Evolutionary conservation across 1,140 invertebrate genomes (phyloP), one percentile per base, ranked within the genome.

Genomic region (Leptinotarsa defecta): DNA sequence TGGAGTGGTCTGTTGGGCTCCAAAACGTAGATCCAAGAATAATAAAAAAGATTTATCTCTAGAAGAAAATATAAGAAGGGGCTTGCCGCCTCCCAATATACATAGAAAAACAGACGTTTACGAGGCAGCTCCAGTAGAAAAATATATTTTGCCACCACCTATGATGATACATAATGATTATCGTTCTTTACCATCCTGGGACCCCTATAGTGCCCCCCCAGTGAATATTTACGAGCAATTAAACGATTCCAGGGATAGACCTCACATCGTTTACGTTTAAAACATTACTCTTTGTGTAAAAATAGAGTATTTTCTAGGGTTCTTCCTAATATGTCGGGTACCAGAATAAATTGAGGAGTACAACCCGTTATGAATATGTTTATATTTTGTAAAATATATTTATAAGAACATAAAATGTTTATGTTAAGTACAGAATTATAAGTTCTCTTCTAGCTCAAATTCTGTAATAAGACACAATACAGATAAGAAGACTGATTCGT

Each of bases 241-340:
- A 75, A 88, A 88, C n/a, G 87, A 88, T 74, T 87, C 88, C 82
- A 87, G 87, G 48, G 89, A 89, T 80, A 88, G 89, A 83, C 89
- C 89, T 68, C 89, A 90, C 83, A 90, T 90, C 87, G 89, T 90
- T 83, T 90, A 90, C 81, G 89, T 90, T 77, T 90, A 89, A 80
- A 64, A 43, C 17, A 63, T 24, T 72, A 15, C 48, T 24, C n/a
- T 19, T 72, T 72, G 68, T 70, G 68, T 70, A 70, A 70, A 49
- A 57, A 43, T n/a, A 68, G 17, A 70, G 68, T 70, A 48, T 70
- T 70, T 70, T 70, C 27, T 57, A 75, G 73, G 72, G 76, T 77
- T 77, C 76, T 77, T 77, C 76, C 76, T 77, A 70, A 68, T 68
- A 76, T 67, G 61, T 77, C 76, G 76, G 76, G 76, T 77, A 65